phyloP scores from a whole-genome alignment of 2,888 invertebrate genomes.

The Drepana falcataria region DNA sequence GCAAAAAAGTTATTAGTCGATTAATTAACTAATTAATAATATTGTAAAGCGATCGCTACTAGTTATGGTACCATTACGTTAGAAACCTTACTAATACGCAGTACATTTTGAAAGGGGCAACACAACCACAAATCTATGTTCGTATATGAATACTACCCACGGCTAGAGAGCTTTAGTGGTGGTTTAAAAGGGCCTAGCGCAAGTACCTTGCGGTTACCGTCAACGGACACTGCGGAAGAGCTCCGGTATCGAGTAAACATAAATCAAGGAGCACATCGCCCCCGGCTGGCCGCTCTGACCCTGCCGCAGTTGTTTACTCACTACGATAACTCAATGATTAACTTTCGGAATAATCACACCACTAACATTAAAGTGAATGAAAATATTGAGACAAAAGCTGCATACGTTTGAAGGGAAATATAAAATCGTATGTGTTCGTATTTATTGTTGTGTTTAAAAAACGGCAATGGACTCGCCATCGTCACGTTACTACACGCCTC shows the following conservation, averaged over 20 bases:
- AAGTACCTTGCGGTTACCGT: slow-evolving; percentile 55
- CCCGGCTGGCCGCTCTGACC: slow-evolving; percentile 55
- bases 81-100: slow-evolving; percentile 19
- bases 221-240: slow-evolving; percentile 70
- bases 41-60: too few species aligned
- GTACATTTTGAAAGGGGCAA: slow-evolving; percentile 10
- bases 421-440: too few species aligned
- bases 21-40: too few species aligned
- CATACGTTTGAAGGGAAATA: too few species aligned
- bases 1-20: too few species aligned
- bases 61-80: slow-evolving; percentile 2
- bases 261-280: slow-evolving; percentile 68
- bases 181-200: slow-evolving; percentile 39
- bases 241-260: slow-evolving; percentile 62
- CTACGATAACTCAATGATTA: slow-evolving; percentile 46
- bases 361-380: too few species aligned
- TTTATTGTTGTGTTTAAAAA: too few species aligned
- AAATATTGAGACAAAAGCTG: too few species aligned
- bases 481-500: too few species aligned
- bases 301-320: slow-evolving; percentile 58
- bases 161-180: slow-evolving; percentile 28
- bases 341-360: slow-evolving; percentile 41
- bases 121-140: slow-evolving; percentile 19
- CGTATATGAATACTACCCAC: slow-evolving; percentile 16
- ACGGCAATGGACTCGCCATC: too few species aligned